A percentile compares a stretch with the other conserved stretches of the same genome.
Conservation (phyloP, 1,140 invertebrate species). For the Zaprionus ghesquierei region DNA sequence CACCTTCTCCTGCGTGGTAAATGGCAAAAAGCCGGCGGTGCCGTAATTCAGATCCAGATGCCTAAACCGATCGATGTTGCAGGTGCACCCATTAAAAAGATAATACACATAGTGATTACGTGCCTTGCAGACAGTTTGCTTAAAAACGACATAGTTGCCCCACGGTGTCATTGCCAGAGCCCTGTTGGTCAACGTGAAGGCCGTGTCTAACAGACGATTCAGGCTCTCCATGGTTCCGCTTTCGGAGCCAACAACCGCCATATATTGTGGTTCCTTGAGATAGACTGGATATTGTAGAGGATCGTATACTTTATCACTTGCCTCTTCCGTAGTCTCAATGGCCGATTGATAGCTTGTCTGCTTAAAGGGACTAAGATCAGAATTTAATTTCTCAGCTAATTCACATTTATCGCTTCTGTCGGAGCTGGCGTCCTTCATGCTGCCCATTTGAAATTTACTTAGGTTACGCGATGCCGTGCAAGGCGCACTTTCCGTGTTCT, state of each 20-base stretch:
- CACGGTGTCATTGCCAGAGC: conserved; percentile 74
- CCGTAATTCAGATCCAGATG: conserved; percentile 67
- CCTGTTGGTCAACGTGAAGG: conserved; percentile 61
- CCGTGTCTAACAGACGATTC: conserved; percentile 38
- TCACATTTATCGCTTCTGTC: too few species aligned
- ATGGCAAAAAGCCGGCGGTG: conserved; percentile 60
- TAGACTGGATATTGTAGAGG: conserved; percentile 52
- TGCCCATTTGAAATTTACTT: not conserved
- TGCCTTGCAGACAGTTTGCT: not conserved
- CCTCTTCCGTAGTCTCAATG: not conserved
- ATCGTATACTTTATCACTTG: not conserved
- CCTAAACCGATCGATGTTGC: conserved; percentile 66
- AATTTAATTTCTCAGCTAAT: too few species aligned
- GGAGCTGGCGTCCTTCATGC: not conserved
- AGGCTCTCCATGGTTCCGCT: conserved; percentile 66
- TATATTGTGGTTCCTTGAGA: conserved; percentile 35
- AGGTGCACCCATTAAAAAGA: conserved; percentile 67
- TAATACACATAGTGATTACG: conserved; percentile 37
- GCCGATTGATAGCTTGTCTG: conserved; percentile 2
- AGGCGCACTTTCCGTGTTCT: not conserved
- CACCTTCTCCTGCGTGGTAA: conserved; percentile 31
- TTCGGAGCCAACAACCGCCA: conserved; percentile 68
- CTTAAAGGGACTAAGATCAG: too few species aligned
- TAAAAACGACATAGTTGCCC: conserved; percentile 77
- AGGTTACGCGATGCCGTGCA: not conserved